A percentile compares a stretch with the other conserved stretches of the same genome.
Conservation (phyloP, 2,888 invertebrate species). For the Latrodectus hesperus region DNA sequence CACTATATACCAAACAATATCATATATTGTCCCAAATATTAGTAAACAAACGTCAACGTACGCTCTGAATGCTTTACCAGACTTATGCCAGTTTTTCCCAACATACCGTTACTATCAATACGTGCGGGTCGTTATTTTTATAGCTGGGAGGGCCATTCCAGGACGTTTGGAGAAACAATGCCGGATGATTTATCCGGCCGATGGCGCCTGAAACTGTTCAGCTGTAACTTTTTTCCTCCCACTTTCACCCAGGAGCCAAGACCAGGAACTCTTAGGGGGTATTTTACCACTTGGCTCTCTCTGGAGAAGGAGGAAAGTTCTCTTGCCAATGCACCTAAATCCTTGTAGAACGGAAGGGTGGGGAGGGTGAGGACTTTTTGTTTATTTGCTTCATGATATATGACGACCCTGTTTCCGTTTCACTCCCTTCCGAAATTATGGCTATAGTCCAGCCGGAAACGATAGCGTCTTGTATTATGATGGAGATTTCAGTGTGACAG, state of each 20-base stretch:
- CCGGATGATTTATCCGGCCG: slow-evolving; percentile 52
- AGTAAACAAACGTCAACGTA: too few relatives aligned
- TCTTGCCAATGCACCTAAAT: too few relatives aligned
- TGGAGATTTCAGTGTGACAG: not conserved
- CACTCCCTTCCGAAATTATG: slow-evolving; percentile 14
- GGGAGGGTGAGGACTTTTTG: not conserved
- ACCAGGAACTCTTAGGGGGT: not conserved
- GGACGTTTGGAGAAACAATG: slow-evolving; percentile 48
- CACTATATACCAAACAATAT: too few relatives aligned
- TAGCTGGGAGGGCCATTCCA: slow-evolving; percentile 48
- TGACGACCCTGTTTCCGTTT: slow-evolving; percentile 6
- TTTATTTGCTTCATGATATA: slow-evolving; percentile 22
- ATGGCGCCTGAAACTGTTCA: slow-evolving; percentile 30
- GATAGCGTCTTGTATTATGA: not conserved
- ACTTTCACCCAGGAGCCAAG: not conserved
- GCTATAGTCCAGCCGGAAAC: not conserved
- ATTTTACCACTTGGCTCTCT: not conserved
- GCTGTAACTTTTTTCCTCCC: slow-evolving; percentile 6
- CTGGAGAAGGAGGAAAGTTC: not conserved
- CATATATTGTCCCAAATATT: too few relatives aligned
- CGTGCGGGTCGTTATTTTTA: slow-evolving; percentile 57
- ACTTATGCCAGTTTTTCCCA: slow-evolving; percentile 19
- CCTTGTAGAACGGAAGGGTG: too few relatives aligned
- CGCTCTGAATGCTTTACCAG: too few relatives aligned
- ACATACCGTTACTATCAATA: slow-evolving; percentile 31